Evolutionary conservation across 1,140 invertebrate genomes (phyloP), one percentile per base, ranked within the genome.

Genomic region (Drosophila equinoxialis): DNA sequence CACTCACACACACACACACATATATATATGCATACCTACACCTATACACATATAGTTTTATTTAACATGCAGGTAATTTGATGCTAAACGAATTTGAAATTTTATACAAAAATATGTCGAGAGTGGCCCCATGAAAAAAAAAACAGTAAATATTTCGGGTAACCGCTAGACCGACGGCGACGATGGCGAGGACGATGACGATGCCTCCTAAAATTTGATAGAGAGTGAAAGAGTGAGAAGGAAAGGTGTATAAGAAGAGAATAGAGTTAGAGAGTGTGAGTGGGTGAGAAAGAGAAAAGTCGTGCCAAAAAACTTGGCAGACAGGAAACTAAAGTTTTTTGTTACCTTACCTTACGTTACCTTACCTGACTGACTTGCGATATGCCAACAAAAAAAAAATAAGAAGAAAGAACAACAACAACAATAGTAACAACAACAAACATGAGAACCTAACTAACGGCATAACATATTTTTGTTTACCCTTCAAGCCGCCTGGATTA

Each of bases 281-380:
- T 37, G 26, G 48, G 48, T n/a, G 11, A 7, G 42, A 54, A 17
- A 17, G 45, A 30, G 45, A 37, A 42, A 51, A 78, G 63, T 64
- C 55, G 75, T 72, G 74, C 63, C 64, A 68, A 68, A 72, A 78
- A 87, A 87, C 73, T 89, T 89, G 80, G 84, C 74, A 87, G 84
- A 84, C 84, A 87, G 84, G 84, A 87, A 87, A 82, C 77, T 79
- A 78, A 89, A 89, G 84, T 87, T 87, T 80, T 90, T 89, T 87
- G 82, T 86, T 87, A 89, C 84, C 84, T 80, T 87, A 89, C 84
- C 84, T 80, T 68, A 68, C 72, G 1, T 86, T 87, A 89, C 79
- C 77, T 80, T 87, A 89, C 84, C 84, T 80, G 72, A 68, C 73
- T 66, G 64, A 77, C 79, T 87, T 68, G 59, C 83, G 84, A 79